Evolutionary conservation across 2,113 vertebrate species (phyloP).

Genomic region (Lepidiolamprologus cunningtoni): DNA sequence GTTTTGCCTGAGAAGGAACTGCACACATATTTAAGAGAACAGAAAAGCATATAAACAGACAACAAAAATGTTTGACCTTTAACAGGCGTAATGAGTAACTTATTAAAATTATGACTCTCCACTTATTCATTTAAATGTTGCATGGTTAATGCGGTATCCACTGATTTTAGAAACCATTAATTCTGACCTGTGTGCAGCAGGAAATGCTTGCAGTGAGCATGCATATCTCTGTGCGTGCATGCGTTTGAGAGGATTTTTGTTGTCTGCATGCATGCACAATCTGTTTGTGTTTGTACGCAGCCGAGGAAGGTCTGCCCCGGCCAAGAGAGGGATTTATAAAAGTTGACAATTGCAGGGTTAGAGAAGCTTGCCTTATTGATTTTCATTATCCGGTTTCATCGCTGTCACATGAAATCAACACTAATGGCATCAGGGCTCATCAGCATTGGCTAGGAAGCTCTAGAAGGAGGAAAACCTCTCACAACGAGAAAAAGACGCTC

Average conservation of each 20-base stretch:
- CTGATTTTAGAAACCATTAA: not conserved
- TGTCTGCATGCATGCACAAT: not conserved
- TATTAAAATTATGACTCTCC: not conserved
- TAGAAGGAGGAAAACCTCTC: not conserved
- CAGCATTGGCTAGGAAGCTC: constrained; percentile 9
- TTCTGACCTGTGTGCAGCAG: not conserved
- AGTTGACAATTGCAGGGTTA: constrained; percentile 41
- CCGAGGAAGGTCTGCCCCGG: not conserved
- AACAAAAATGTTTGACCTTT: not conserved
- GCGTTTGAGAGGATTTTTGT: not conserved
- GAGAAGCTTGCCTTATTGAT: constrained; percentile 50
- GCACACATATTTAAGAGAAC: not conserved
- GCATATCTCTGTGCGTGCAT: not conserved
- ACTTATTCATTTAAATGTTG: not conserved
- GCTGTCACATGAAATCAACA: constrained; percentile 51
- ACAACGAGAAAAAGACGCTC: not conserved
- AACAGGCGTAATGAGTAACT: not conserved
- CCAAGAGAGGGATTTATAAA: constrained; percentile 44
- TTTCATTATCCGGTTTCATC: constrained; percentile 55
- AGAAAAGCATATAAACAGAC: not conserved
- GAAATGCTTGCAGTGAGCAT: not conserved
- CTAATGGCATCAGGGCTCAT: constrained; percentile 52
- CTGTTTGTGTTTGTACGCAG: not conserved
- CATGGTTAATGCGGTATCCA: not conserved
- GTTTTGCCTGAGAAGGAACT: not conserved